Base-by-base conservation (phyloP, 2,113 vertebrate genomes). In the Notothenia rossii region DNA sequence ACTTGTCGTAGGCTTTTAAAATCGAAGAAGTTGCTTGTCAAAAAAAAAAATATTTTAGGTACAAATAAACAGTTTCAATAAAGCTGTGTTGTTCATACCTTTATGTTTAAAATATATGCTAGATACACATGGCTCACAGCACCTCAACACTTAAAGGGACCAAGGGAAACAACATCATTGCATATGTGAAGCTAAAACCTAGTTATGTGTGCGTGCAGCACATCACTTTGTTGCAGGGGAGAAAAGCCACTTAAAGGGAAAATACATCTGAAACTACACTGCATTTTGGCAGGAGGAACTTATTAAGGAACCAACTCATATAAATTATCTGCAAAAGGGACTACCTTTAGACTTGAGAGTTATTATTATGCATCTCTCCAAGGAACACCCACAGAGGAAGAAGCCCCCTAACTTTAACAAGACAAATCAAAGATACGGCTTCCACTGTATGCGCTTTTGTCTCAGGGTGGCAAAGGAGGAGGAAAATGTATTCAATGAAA, bases 401-500 rank as follows among this genome's bases (percentile, higher is more conserved):
- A 78, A 53, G 5, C 36, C 53, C 48, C 49, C 51, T 55, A 49
- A 69, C 45, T 75, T 56, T 63, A 81, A 72, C 70, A 50, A 66
- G 79, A 65, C 50, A 85, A 88, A 81, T 87, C 61, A 84, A 81
- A 80, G 65, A 86, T 70, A 55, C 46, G 63, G 62, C 50, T n/a
- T 67, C 77, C 48, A 13, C 17, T 86, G 58, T 61, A 17, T 72
- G 2, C 2, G 40, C 79, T 58, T 88, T 75, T 83, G 62, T 84
- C 76, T 71, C 54, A 56, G 48, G 17, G 73, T 63, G 43, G 36
- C 18, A 59, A 67, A 69, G 48, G 5, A 45, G 0, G 11, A 0
- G 9, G 33, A 3, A 64, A 56, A 71, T 25, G 2, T 58, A 64
- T 64, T 73, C 13, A 54, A 61, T 64, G 70, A 17, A 71, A 13